These are phyloP conservation scores for Dermatemys mawii DNA, from an alignment of 2,113 vertebrate genomes.

Conservation along the genomic window DNA sequence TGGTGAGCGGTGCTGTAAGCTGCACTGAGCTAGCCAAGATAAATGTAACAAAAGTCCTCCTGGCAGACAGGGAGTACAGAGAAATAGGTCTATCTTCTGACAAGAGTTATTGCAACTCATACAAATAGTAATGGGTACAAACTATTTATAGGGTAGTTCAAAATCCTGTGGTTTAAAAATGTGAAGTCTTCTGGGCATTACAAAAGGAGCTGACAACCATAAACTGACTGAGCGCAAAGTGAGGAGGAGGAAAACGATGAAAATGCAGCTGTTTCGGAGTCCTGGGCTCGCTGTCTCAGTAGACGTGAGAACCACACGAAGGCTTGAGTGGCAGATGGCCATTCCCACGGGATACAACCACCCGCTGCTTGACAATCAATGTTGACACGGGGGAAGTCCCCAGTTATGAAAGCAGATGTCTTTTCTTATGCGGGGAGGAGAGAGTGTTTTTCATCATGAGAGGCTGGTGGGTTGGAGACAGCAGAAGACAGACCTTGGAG, in stretches of 20 bases:
- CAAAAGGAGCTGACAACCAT: background rate
- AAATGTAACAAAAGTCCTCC: background rate
- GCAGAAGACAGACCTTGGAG: background rate
- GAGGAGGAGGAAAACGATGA: background rate
- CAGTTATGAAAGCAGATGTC: background rate
- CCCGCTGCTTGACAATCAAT: background rate
- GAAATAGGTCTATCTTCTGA: background rate
- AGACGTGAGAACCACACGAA: background rate
- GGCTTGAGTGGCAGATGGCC: background rate
- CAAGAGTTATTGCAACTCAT: no score
- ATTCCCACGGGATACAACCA: background rate
- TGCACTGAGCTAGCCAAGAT: background rate
- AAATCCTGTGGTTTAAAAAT: background rate
- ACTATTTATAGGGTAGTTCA: background rate
- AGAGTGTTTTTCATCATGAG: background rate
- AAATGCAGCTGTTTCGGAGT: background rate
- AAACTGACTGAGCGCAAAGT: background rate
- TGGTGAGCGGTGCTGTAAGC: background rate
- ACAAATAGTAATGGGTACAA: background rate
- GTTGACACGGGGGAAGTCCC: background rate
- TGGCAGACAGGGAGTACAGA: background rate
- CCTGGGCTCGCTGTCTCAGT: background rate
- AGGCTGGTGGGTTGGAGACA: background rate
- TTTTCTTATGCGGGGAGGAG: background rate
- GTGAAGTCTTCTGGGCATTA: background rate